Conservation (phyloP, 2,888 invertebrate species). For the Lasioglossum leucozonium region DNA sequence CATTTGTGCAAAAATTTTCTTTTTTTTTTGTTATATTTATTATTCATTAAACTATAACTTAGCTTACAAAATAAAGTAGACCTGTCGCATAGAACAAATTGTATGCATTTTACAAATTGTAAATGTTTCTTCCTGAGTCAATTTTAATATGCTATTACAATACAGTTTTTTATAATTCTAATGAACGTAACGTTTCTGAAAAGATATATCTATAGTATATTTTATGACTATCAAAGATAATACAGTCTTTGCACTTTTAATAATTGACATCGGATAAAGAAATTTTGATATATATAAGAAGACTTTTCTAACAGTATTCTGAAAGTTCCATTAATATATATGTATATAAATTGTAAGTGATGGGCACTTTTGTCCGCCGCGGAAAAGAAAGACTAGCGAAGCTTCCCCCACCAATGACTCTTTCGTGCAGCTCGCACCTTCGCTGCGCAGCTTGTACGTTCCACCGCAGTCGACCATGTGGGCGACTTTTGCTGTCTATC, state of each 20-base stretch:
- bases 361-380: too few relatives aligned
- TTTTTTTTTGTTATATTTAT: constrained; percentile 35
- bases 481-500: too few relatives aligned
- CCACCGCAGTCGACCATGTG: too few relatives aligned
- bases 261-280: constrained; percentile 40
- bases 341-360: too few relatives aligned
- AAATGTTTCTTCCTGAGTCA: constrained; percentile 38
- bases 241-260: constrained; percentile 40
- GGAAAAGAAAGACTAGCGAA: too few relatives aligned
- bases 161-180: constrained; percentile 23
- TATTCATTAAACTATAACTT: constrained; percentile 29
- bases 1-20: constrained; percentile 7
- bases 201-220: constrained; percentile 34
- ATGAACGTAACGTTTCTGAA: constrained; percentile 29
- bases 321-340: not conserved
- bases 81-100: constrained; percentile 21
- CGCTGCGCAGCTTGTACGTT: too few relatives aligned
- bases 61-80: constrained; percentile 48
- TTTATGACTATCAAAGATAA: constrained; percentile 26
- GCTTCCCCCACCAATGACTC: too few relatives aligned
- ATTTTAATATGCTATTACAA: constrained; percentile 36
- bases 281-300: constrained; percentile 30
- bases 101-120: constrained; percentile 26
- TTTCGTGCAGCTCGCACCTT: too few relatives aligned
- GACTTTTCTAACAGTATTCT: not conserved